Evolutionary conservation across 37 sponge, comb jelly and placozoan genomes (phyloP), one percentile per base, ranked within the genome.

Genomic region (Aplysina aerophoba): DNA sequence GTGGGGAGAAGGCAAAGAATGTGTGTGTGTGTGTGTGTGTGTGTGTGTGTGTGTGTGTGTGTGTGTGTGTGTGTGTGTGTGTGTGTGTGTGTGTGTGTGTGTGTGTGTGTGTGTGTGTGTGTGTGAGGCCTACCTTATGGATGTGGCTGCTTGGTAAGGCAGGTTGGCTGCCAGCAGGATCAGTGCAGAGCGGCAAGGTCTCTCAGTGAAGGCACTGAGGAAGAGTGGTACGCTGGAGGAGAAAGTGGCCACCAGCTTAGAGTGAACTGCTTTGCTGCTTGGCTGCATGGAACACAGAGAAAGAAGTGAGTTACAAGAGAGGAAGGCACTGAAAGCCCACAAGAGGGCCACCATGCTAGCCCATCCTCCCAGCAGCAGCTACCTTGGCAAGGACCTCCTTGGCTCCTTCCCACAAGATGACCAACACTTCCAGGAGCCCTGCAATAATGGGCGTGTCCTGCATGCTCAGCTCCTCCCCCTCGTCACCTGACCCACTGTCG

Each of bases 391-490:
- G 37, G 22, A 21, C n/a, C 20, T 92, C 88, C 64, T 80, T 85
- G 5, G 73, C 62, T 19, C 91, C 91, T 50, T 91, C 89, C 96
- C 93, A 92, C 40, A 96, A 81, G 13, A 90, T 84, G 57, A 89
- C 96, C 64, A 91, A 72, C 50, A 74, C 73, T 56, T 96, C 96
- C 73, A 96, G 63, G 58, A 93, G 90, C 8, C 92, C 89, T 58
- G 66, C 59, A 44, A 96, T 58, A 22, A 93, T n/a, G 27, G 54
- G 80, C 21, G 39, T 36, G 81, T 86, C 87, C 21, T 44, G 14
- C 36, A 88, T 25, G 28, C 39, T 80, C 54, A 80, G 39, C 20
- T 57, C 6, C 20, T 88, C 82, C 6, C 58, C 15, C 58, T 30
- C 34, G 19, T 65, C 50, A 30, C 66, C 81, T 53, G 20, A 31